These are phyloP conservation scores for Proterorhinus semilunaris DNA, from an alignment of 2,113 vertebrate species.

Conservation along the genomic window DNA sequence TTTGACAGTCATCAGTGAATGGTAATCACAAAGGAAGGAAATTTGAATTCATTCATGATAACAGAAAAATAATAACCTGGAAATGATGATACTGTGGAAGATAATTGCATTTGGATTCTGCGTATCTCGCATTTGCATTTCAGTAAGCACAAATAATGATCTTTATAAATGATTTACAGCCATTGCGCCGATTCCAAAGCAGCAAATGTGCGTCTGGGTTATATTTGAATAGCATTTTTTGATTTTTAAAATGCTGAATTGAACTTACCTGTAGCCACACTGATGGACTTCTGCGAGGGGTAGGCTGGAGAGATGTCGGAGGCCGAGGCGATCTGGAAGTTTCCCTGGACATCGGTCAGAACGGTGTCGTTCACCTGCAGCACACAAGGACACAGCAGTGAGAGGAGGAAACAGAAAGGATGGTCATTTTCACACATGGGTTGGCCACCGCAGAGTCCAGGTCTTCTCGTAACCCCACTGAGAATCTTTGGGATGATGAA, in stretches of 20 bases:
- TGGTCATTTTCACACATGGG: no score
- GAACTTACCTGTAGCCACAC: conserved; percentile 72
- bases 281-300: conserved; percentile 75
- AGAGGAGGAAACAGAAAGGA: neutral
- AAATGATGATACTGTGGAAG: neutral
- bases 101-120: neutral
- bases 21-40: neutral
- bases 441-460: no score
- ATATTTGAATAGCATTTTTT: no score
- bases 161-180: no score
- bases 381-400: neutral
- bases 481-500: no score
- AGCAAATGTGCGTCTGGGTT: no score
- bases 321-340: conserved; percentile 52
- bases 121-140: neutral
- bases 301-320: conserved; percentile 73
- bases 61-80: neutral
- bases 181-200: no score
- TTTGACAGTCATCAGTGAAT: neutral
- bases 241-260: no score
- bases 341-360: conserved; percentile 64
- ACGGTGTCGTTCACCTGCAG: conserved; percentile 72
- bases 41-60: neutral
- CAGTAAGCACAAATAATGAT: neutral
- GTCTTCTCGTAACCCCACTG: no score